These are phyloP conservation scores for Agrochola lychnidis DNA, from an alignment of 2,888 invertebrate species.

Conservation along the genomic window DNA sequence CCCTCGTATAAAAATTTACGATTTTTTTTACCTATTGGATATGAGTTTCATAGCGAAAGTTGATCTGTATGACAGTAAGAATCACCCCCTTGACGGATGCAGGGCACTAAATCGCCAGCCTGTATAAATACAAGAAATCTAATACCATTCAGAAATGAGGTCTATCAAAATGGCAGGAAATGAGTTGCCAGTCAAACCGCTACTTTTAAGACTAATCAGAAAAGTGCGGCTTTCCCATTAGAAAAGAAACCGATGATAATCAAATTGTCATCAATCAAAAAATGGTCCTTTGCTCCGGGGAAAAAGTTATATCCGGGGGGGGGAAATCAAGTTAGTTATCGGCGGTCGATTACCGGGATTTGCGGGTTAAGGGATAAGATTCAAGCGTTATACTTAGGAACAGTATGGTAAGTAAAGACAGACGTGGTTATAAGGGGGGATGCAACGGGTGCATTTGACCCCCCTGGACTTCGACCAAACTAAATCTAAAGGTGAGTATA, in stretches of 20 bases:
- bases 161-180: slow-evolving; percentile 55
- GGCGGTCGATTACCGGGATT: slow-evolving; percentile 58
- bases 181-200: slow-evolving; percentile 46
- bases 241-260: slow-evolving; percentile 70
- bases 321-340: slow-evolving; percentile 76
- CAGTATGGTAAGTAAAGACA: background rate
- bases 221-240: slow-evolving; percentile 57
- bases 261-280: slow-evolving; percentile 76
- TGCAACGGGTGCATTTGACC: background rate
- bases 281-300: slow-evolving; percentile 66
- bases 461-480: background rate
- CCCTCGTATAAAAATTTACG: too few relatives aligned
- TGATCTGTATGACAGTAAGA: too few relatives aligned
- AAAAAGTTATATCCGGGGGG: slow-evolving; percentile 77
- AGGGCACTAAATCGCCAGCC: background rate
- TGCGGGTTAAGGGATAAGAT: slow-evolving; percentile 28
- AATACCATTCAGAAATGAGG: slow-evolving; percentile 41
- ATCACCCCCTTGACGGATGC: too few relatives aligned
- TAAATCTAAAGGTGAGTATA: background rate
- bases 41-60: too few relatives aligned
- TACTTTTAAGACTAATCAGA: slow-evolving; percentile 67
- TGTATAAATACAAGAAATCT: background rate
- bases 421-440: background rate
- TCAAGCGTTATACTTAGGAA: slow-evolving; percentile 5
- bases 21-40: too few relatives aligned